Base-by-base conservation (phyloP, 2,797 vertebrate genomes). In the Benthosema pterotum region DNA sequence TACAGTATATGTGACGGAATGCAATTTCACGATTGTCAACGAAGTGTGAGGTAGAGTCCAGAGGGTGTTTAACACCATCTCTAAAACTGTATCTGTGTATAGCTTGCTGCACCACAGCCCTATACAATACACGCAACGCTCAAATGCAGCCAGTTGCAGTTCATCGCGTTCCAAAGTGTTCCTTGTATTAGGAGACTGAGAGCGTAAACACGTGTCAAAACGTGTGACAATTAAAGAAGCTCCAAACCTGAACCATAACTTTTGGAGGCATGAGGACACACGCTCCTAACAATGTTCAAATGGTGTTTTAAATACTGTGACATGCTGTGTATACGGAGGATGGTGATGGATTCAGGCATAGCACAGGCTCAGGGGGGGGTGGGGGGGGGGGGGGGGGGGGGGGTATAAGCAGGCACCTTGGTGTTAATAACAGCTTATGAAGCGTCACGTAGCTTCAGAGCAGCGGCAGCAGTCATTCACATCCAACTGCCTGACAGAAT, bases 291-390 rank as follows among this genome's bases (percentile, higher is more conserved):
- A 38, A 38, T 38, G 32, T 11, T 38, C 32, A 38, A 38, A 38
- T 38, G 32, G 2, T 38, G 32, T 38, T 38, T n/a, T 17, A 28
- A 15, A 19, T 50, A 56, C 54, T 19, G 49, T 15, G 62, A 50
- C 65, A 73, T 72, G 63, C 68, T 65, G 50, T 67, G 57, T 25
- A 60, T 25, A 60, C 11, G 25, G 49, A 59, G 62, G 53, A 69
- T 73, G 72, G 55, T 65, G 72, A 68, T 72, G 51, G 47, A 63
- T 60, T 78, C 78, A 77, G 74, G 64, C 75, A 56, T 5, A 63
- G 73, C 65, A 69, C 67, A 63, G 59, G 45, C 63, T 80, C 17
- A 17, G 22, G 19, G 42, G 43, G 22, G 19, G 72, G 58, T 63
- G 63, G 32, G 11, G 19, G 22, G 19, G 42, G 43, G 22, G 19